Evolutionary conservation across 1,140 invertebrate species (phyloP), one percentile per base, ranked within the genome.

Genomic region (Habropoda laboriosa): DNA sequence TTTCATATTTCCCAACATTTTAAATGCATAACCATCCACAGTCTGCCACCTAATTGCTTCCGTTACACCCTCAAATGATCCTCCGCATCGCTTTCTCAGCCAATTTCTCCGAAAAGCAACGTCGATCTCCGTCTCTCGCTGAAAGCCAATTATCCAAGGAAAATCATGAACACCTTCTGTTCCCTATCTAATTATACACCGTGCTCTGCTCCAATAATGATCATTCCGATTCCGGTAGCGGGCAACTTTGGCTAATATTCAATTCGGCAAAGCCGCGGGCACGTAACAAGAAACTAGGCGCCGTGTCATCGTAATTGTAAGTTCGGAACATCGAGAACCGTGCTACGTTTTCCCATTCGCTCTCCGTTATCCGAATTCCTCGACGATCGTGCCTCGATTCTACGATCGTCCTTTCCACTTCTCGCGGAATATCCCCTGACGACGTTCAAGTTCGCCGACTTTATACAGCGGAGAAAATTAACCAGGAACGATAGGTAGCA

Each of bases 381-480:
- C 10, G 16, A n/a, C 38, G 49, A 13, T 40, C n/a, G 4, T 32
- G 38, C 42, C 57, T 5, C 47, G 27, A 40, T 40, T 67, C 35
- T 2, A 18, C 49, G 10, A 42, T 51, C 32, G 13, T 40, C 30
- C 30, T 35, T 67, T 13, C 21, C 40, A 30, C 61, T 53, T 55
- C 55, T 30, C 51, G 7, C 30, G 55, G 13, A 58, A 42, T 42
- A 12, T 42, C 12, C 40, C 5, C 12, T 42, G 16, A 16, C 3
- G 27, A 2, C 71, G n/a, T 0, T 6, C n/a, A 38, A 51, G 58
- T 51, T 40, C 8, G 2, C 24, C 4, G 12, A 24, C 30, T 74
- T 51, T 18, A 38, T 49, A 74, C 60, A 21, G 13, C 13, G n/a
- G 32, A n/a, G n/a, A n/a, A n/a, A 61, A 74, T 74, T 49, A 63